Percentiles rank a stretch among this genome's conserved stretches.
These are phyloP conservation scores for Scaptomyza pallida DNA, from an alignment of 1,140 invertebrate species.

Conservation along the genomic window DNA sequence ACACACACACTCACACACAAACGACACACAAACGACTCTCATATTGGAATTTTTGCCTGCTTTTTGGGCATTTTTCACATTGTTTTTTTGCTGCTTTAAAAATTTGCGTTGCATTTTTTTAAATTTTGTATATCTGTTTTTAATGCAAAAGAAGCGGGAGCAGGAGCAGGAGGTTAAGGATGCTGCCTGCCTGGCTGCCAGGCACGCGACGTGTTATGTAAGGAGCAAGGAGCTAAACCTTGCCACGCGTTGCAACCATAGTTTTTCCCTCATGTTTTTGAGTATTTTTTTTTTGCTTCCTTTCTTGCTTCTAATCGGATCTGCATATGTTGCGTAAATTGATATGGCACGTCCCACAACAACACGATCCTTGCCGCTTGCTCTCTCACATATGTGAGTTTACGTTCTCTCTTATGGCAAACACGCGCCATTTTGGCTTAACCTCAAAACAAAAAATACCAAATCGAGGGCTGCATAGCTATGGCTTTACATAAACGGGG, in stretches of 20 bases:
- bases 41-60: slow-evolving; percentile 47
- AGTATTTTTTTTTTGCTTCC: slow-evolving; percentile 2
- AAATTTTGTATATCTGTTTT: slow-evolving; percentile 55
- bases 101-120: slow-evolving; percentile 50
- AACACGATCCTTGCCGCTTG: slow-evolving; percentile 7
- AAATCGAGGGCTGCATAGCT: slow-evolving; percentile 37
- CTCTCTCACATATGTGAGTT: neutral
- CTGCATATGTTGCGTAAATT: slow-evolving; percentile 79
- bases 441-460: slow-evolving; percentile 57
- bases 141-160: slow-evolving; percentile 39
- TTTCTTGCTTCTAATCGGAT: slow-evolving; percentile 63
- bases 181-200: slow-evolving; percentile 56
- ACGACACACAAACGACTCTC: neutral
- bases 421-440: slow-evolving; percentile 75
- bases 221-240: slow-evolving; percentile 28
- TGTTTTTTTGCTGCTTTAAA: slow-evolving; percentile 53
- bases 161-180: slow-evolving; percentile 47
- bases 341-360: slow-evolving; percentile 54
- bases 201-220: slow-evolving; percentile 62
- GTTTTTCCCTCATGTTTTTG: slow-evolving; percentile 41
- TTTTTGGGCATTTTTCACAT: slow-evolving; percentile 62
- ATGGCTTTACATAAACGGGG: slow-evolving; percentile 42
- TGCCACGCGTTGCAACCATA: slow-evolving; percentile 54
- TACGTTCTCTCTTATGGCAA: slow-evolving; percentile 31
- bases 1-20: slow-evolving; percentile 34